Evolutionary conservation across 2,888 invertebrate genomes (phyloP), one percentile per base, ranked within the genome.

Genomic region (Dilophus febrilis): DNA sequence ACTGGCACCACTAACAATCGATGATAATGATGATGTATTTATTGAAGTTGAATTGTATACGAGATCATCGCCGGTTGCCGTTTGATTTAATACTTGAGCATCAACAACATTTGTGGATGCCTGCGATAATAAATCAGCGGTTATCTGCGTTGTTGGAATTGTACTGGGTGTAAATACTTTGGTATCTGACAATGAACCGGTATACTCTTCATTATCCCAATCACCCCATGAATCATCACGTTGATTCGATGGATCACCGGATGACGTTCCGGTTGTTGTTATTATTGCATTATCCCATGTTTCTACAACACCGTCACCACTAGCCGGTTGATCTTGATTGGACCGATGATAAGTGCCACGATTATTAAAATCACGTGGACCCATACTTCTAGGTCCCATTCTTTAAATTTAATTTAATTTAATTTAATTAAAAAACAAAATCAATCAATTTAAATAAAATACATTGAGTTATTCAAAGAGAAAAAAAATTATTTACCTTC

Each of bases 121-220:
- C 35, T 64, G n/a, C 2, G 36, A 37, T 14, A 37, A 35, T 19
- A 37, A 16, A 16, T 37, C 35, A 2, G 37, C 16, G 18, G 19
- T 11, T 16, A 28, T 4, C 18, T 37, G 22, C n/a, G 27, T 17
- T 10, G n/a, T 4, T 37, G 52, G 54, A 37, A 61, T 48, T 48
- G 59, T 66, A 52, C 79, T 79, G 11, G 84, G 77, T 32, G 84
- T 84, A 57, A 86, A 86, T 42, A 94, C 91, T 69, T 92, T 92
- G 36, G 87, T 88, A 59, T 94, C 92, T 46, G 87, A 83, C 44
- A 92, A 70, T 49, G 88, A 90, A 40, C 92, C 92, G 31, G 88
- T 87, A 71, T 92, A 94, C 59, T 92, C 92, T 62, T 92, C 91
- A 54, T 77, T 84, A 64, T 84, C 87, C 87, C 82, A 88, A 61